Base-by-base conservation (phyloP, 2,797 vertebrate species). In the Sebastolobus altivelis region DNA sequence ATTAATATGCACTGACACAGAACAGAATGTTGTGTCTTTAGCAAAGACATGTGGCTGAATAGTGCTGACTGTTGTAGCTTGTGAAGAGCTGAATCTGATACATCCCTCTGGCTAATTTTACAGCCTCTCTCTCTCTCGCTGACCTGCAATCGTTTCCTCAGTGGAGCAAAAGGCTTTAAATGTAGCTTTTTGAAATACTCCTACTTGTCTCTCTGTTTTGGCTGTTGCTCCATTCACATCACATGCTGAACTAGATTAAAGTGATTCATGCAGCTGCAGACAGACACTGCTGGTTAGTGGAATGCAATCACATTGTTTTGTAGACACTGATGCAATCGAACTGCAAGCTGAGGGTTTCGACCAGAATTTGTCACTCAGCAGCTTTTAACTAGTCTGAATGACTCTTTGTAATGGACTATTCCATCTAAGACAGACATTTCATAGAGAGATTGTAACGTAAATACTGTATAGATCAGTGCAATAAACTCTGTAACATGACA, bases 221-320 rank as follows among this genome's bases (percentile, higher is more conserved):
- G 8, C 70, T 61, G 29, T 20, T 58, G 73, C 25, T 68, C 40
- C 54, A 5, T 46, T 77, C 31, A 29, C 62, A 40, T 18, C 35
- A 29, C 62, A 38, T 20, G 25, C 37, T 38, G 54, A 67, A 75
- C 65, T 62, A 58, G 22, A 72, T 6, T 7, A 20, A 27, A 60
- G 77, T 59, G 75, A 80, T 88, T 62, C 72, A 67, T 29, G 37
- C 33, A n/a, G 79, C 65, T 59, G 76, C 74, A 82, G 76, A 77
- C 77, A 82, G 74, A 77, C 77, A 62, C 56, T 8, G 85, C 74
- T 46, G 83, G 72, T 61, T 56, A 9, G 70, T 25, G 82, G 72
- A 87, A 88, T 79, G 77, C 38, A 73, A 80, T 79, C 61, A 60
- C 69, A 85, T 29, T 79, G 74, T 82, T 83, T 60, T 61, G 71